Evolutionary conservation across 2,113 vertebrate genomes (phyloP).

Genomic region (Microtus ochrogaster): DNA sequence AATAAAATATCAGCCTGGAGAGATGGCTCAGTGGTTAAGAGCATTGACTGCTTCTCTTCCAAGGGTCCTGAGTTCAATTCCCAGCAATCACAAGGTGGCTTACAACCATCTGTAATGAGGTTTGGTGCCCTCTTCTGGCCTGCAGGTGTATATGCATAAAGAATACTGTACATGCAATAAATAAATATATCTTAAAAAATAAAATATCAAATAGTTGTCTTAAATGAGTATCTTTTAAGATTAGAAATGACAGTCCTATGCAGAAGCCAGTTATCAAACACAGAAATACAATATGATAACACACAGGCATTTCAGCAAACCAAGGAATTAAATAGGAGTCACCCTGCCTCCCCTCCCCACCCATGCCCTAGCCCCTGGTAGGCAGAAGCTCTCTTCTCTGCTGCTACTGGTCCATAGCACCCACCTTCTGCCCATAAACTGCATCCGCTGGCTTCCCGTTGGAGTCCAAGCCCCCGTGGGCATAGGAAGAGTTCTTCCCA

Average conservation of each 20-base stretch:
- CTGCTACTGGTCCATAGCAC: slow-evolving; percentile 56
- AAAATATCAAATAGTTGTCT: neutral
- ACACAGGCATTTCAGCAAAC: neutral
- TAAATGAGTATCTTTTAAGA: slow-evolving; percentile 15
- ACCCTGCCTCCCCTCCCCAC: no score
- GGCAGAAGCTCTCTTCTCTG: neutral
- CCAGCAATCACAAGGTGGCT: no score
- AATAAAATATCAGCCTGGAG: no score
- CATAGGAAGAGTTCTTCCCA: slow-evolving; percentile 98
- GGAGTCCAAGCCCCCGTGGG: slow-evolving; percentile 96
- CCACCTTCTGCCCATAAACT: slow-evolving; percentile 96
- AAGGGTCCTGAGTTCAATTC: no score
- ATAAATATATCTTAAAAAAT: neutral
- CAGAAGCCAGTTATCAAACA: slow-evolving; percentile 34
- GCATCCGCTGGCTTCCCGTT: slow-evolving; percentile 97
- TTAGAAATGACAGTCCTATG: neutral
- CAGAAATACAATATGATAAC: neutral
- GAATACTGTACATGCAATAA: no score
- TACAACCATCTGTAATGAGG: no score
- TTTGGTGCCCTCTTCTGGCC: no score
- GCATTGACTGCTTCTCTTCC: no score
- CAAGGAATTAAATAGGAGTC: neutral
- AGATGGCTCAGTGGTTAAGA: no score
- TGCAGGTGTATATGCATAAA: no score
- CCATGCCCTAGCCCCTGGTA: neutral